These are phyloP conservation scores for Linurgus olivaceus DNA, from an alignment of 2,797 vertebrate genomes.

Conservation along the genomic window DNA sequence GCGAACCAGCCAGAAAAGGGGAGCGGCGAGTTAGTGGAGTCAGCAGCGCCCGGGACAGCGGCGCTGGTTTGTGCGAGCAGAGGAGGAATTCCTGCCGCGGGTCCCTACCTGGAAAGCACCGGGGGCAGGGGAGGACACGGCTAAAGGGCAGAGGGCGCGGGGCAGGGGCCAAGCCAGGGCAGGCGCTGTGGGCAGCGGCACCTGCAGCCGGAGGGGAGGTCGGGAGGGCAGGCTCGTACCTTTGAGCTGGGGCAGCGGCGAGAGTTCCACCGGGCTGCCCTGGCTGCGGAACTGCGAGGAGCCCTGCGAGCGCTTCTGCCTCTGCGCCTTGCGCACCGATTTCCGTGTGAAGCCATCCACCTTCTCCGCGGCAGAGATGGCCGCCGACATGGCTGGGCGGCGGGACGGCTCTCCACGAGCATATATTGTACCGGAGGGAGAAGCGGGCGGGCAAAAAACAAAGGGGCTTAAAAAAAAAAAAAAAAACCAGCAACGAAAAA, in stretches of 20 bases:
- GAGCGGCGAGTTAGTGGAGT: background rate
- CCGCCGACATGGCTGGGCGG: conserved; percentile 84
- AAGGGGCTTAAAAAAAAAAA: background rate
- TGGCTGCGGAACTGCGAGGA: conserved; percentile 95
- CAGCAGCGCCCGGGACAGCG: background rate
- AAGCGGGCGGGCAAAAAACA: background rate
- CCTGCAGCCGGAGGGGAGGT: conserved; percentile 16
- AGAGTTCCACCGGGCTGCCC: conserved; percentile 86
- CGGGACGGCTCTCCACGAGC: conserved; percentile 45
- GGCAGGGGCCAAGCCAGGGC: background rate
- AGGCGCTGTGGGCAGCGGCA: background rate
- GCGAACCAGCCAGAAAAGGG: background rate
- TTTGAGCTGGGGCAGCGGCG: conserved; percentile 92
- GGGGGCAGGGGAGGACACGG: background rate
- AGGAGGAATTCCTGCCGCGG: background rate
- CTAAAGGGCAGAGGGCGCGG: background rate
- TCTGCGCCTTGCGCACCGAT: conserved; percentile 94
- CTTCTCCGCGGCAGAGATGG: conserved; percentile 95
- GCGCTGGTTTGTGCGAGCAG: rapidly evolving
- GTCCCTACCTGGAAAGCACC: background rate
- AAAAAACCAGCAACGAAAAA: background rate
- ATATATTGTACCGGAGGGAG: conserved; percentile 33
- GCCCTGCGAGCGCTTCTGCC: conserved; percentile 90
- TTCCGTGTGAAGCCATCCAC: conserved; percentile 98
- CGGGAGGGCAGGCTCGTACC: conserved; percentile 66